Percentiles rank a stretch among this genome's conserved stretches.
Conservation (phyloP, 2,113 vertebrate genomes). For the Tonatia bakeri region DNA sequence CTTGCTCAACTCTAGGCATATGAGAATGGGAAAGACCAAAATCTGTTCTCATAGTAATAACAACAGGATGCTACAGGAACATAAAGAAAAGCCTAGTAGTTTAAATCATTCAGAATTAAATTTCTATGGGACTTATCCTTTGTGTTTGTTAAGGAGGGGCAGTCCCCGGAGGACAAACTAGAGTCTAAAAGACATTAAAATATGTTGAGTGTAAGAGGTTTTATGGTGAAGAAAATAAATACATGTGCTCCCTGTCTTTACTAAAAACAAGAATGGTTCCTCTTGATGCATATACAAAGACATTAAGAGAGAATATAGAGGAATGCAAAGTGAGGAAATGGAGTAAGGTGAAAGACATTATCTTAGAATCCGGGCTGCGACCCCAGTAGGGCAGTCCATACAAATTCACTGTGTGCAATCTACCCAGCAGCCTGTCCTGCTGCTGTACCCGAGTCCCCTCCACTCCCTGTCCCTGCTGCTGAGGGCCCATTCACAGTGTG, state of each 20-base stretch:
- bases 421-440: too few species aligned
- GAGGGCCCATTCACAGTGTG: not conserved
- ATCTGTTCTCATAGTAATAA: not conserved
- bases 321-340: not conserved
- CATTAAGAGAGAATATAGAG: not conserved
- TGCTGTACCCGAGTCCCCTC: not conserved
- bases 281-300: not conserved
- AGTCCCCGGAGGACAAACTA: not conserved
- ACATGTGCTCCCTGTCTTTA: not conserved
- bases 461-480: too few species aligned
- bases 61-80: not conserved
- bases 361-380: not conserved
- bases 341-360: not conserved
- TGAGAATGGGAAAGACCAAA: not conserved
- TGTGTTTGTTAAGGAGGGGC: not conserved
- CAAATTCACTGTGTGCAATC: not conserved
- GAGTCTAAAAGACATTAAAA: not conserved
- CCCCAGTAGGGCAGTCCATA: not conserved
- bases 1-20: not conserved
- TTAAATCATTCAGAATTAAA: not conserved
- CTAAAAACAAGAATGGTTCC: not conserved
- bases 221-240: not conserved
- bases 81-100: not conserved
- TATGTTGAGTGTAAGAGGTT: not conserved
- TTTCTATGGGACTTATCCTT: not conserved